A percentile compares a stretch with the other conserved stretches of the same genome.
Evolutionary conservation across 2,888 invertebrate species (phyloP).

Genomic region (Synanthedon tipuliformis): DNA sequence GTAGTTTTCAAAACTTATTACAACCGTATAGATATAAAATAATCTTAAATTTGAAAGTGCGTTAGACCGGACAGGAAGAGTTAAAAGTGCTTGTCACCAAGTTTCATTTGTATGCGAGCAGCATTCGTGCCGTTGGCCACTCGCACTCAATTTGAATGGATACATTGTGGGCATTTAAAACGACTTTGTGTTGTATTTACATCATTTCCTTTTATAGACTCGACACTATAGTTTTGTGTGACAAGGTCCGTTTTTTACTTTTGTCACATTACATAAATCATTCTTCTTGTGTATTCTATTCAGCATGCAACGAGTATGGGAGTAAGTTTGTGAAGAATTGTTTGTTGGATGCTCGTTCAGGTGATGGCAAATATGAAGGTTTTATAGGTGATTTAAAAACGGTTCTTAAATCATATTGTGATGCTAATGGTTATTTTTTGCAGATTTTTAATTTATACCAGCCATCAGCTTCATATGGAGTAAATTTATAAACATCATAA

Average conservation of each 20-base stretch:
- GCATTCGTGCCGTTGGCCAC: constrained; percentile 21
- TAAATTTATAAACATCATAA: too few species aligned
- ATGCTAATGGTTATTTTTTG: too few species aligned
- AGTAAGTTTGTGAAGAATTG: too few species aligned
- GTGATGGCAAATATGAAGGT: too few species aligned
- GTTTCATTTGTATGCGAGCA: constrained; percentile 30
- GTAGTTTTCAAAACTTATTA: constrained; percentile 10
- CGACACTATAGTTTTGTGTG: not conserved
- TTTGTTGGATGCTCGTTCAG: too few species aligned
- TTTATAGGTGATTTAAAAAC: too few species aligned
- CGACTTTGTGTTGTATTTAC: constrained; percentile 11
- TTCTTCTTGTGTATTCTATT: not conserved
- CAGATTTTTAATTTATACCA: too few species aligned
- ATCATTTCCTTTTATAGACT: constrained; percentile 13
- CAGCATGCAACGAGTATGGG: too few species aligned
- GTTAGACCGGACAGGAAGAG: not conserved
- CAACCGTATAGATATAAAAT: too few species aligned
- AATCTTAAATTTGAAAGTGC: too few species aligned
- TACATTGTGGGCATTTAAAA: constrained; percentile 31
- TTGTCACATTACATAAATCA: not conserved
- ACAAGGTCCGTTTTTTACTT: not conserved
- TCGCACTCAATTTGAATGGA: constrained; percentile 23
- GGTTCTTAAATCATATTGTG: too few species aligned
- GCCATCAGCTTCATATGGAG: too few species aligned
- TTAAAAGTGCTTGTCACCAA: constrained; percentile 11